Conservation (phyloP, 2,113 vertebrate genomes). For the Zosterops hypoxanthus region DNA sequence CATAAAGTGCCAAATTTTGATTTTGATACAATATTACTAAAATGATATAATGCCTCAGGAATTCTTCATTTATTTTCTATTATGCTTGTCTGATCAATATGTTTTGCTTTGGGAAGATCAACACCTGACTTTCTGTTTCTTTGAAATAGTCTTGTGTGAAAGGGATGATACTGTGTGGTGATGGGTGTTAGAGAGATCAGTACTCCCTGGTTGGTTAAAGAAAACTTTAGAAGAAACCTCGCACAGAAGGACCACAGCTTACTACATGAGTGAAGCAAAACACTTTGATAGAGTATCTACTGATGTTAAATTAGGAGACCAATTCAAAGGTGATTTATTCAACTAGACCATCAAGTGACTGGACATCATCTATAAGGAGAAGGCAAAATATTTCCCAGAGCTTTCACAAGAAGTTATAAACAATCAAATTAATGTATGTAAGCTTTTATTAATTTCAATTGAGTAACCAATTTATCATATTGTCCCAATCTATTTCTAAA, state of each 20-base stretch:
- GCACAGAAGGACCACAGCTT: neutral
- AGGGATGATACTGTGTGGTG: neutral
- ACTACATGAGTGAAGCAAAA: neutral
- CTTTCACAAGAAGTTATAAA: neutral
- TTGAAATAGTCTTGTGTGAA: neutral
- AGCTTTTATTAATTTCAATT: neutral
- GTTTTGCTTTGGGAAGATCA: neutral
- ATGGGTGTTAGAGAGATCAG: neutral
- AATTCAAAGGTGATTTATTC: neutral
- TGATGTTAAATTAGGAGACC: neutral
- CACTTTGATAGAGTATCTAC: neutral
- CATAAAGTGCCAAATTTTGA: neutral
- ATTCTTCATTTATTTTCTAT: neutral
- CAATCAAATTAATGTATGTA: neutral
- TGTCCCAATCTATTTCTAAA: neutral
- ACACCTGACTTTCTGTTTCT: neutral
- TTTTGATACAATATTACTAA: neutral
- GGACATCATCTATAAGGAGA: neutral
- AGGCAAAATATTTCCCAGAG: neutral
- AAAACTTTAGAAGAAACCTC: neutral
- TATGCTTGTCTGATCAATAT: neutral
- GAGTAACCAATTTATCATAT: neutral
- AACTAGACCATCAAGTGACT: neutral
- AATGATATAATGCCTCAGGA: neutral
- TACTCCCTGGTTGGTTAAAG: neutral